A percentile compares a stretch with the other conserved stretches of the same genome.
These are phyloP conservation scores for Nannospalax galili DNA, from an alignment of 2,113 vertebrate species.

Conservation along the genomic window DNA sequence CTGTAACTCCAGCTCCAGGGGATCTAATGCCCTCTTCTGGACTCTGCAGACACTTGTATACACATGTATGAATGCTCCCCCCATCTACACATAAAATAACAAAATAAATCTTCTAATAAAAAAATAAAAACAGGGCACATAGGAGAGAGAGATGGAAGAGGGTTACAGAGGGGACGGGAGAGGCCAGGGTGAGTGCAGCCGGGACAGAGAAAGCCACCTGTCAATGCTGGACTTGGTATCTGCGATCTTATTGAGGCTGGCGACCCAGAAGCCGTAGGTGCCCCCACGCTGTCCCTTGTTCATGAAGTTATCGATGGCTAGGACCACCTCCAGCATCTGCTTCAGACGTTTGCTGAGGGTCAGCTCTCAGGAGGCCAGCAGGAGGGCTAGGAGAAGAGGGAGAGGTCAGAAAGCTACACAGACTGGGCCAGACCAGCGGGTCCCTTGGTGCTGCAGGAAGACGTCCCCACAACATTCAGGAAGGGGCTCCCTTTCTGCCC, in stretches of 20 bases:
- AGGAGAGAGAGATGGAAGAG: not conserved
- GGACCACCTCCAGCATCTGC: slow-evolving; percentile 94
- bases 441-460: not conserved
- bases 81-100: no score
- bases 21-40: not conserved
- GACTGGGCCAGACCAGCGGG: not conserved
- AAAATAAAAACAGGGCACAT: no score
- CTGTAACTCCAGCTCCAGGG: not conserved
- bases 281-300: slow-evolving; percentile 98
- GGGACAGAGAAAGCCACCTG: slow-evolving; percentile 87
- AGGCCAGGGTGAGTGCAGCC: not conserved
- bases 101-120: no score
- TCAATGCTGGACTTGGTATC: slow-evolving; percentile 99
- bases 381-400: slow-evolving; percentile 88
- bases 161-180: not conserved
- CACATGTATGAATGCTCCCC: no score
- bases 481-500: not conserved
- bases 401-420: not conserved
- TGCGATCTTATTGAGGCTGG: slow-evolving; percentile 97
- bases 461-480: no score
- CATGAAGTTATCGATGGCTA: slow-evolving; percentile 99
- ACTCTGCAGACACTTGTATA: not conserved
- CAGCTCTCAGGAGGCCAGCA: slow-evolving; percentile 94
- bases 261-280: slow-evolving; percentile 96
- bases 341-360: slow-evolving; percentile 92